Base-by-base conservation (phyloP, 2,888 invertebrate genomes). In the Rhabditophanes sp. region DNA sequence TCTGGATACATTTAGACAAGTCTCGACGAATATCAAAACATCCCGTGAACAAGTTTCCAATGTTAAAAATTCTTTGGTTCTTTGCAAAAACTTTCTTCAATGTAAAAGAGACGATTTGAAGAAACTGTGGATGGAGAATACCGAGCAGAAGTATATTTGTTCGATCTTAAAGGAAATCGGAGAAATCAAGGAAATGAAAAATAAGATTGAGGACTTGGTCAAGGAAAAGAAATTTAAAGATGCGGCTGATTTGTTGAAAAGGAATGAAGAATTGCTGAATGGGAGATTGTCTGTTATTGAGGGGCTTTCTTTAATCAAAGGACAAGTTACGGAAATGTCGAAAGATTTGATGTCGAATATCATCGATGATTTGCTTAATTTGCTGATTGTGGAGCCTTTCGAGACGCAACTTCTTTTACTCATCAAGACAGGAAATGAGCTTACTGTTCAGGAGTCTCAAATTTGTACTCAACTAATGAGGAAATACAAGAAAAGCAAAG, bases 21-120 rank as follows among this genome's bases (percentile, higher is more conserved):
- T 82, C 31, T 81, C 81, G 21, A 74, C 75, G 38, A 74, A 77
- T 65, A 76, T 83, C n/a, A 76, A 76, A 40, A 75, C 75, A 35
- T 78, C 82, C 15, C 72, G 79, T 30, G 77, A 78, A 52, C 77
- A 78, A 59, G 78, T 84, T 28, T 75, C 75, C 44, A 74, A 75
- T 9, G 79, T 82, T 1, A 80, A 80, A 61, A 79, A 80, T 57
- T 81, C 80, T 64, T 68, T 85, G 32, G 75, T 76, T 45, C 79
- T 80, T 8, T 83, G 83, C 65, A 82, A 82, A 66, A 76, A 76
- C 19, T 69, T 93, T 35, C 69, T 96, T 41, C 78, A 83, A 42
- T 81, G 88, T 66, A 77, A 84, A 34, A 74, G 87, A 22, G 88
- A 88, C 59, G 93, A 93, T 65, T 70, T 96, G 39, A 78, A 82